Evolutionary conservation across 1,140 invertebrate genomes (phyloP), one percentile per base, ranked within the genome.

Genomic region (Eueides isabella): DNA sequence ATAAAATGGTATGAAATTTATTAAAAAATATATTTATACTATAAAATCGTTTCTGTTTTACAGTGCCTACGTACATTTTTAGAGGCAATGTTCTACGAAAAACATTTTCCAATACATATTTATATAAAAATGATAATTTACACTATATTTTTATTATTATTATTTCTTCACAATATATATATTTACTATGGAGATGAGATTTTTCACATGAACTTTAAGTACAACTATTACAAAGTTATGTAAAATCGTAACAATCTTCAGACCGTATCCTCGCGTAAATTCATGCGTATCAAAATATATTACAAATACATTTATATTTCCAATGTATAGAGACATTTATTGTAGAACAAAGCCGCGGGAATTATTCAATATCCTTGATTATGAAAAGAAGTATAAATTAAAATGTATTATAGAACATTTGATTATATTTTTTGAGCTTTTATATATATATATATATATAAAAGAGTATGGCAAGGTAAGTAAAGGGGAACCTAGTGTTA

Each of bases 231-330:
- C 78, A 86, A 82, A 84, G 78, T 84, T 79, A 61, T 71, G 70
- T 62, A 67, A 41, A 63, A 31, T 72, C 31, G 41, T 76, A 69
- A 38, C 66, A 65, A 65, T 35, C 35, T 35, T 72, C 44, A 73
- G 48, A 73, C 63, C 67, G 29, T 68, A 73, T 68, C 73, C 74
- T 84, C 80, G 78, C 80, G 85, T 86, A 91, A 89, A 89, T 85
- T 86, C 80, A 85, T 83, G 79, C 82, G 85, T 91, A 89, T 91
- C 88, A 91, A 91, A 91, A 91, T 88, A 90, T 90, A 91, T 91
- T 85, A 78, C 82, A 74, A 83, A 87, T 86, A 84, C 80, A 83
- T 80, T 67, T 85, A 86, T 80, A 80, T 62, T 38, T 31, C 5
- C 12, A 5, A 38, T 44, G 41, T 44, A 44, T n/a, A 44, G 41